Percentiles rank a stretch among this genome's conserved stretches.
Conservation (phyloP, 2,888 invertebrate species). For the Leucophora obtusa region DNA sequence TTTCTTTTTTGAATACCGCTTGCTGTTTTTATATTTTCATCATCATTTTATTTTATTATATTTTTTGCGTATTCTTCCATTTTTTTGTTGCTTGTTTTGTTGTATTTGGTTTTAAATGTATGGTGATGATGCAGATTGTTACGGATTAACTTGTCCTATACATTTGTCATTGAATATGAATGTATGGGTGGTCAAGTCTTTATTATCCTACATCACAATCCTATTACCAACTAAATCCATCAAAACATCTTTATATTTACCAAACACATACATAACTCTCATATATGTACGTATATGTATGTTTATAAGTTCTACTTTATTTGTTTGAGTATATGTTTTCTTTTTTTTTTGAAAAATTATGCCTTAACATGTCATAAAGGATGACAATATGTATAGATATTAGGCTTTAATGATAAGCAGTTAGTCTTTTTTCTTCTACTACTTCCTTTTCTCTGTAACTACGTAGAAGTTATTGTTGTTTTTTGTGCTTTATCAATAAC, state of each 20-base stretch:
- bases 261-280: constrained; percentile 18
- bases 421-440: constrained; percentile 22
- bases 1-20: constrained; percentile 45
- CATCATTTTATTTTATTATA: constrained; percentile 38
- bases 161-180: constrained; percentile 35
- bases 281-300: background rate
- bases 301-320: background rate
- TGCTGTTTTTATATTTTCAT: constrained; percentile 30
- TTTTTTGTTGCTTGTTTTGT: background rate
- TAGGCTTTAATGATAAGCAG: constrained; percentile 43
- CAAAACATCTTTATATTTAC: constrained; percentile 44
- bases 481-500: constrained; percentile 14
- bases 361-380: constrained; percentile 39
- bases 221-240: constrained; percentile 57
- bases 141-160: constrained; percentile 53
- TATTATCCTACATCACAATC: constrained; percentile 54
- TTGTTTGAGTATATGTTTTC: constrained; percentile 7
- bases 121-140: constrained; percentile 52
- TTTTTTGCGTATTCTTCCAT: constrained; percentile 2
- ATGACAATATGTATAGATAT: constrained; percentile 51
- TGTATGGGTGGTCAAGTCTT: constrained; percentile 26
- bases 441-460: background rate
- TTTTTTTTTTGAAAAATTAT: constrained; percentile 43
- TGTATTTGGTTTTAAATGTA: constrained; percentile 12
- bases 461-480: background rate